A percentile compares a stretch with the other conserved stretches of the same genome.
Evolutionary conservation across 2,797 vertebrate species (phyloP).

Genomic region (Vultur gryphus): DNA sequence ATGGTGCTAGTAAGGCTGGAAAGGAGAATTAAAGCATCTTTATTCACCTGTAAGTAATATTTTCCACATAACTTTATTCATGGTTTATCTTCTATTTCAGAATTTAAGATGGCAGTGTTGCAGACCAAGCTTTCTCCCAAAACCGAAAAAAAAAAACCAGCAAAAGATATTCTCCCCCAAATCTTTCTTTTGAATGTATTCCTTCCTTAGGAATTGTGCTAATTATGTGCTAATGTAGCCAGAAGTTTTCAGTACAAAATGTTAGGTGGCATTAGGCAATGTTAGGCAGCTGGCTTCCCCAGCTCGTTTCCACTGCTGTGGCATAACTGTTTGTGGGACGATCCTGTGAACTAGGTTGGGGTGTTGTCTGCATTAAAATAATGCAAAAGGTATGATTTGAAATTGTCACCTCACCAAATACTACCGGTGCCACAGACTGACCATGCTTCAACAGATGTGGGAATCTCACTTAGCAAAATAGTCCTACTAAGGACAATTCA

Average conservation of each 20-base stretch:
- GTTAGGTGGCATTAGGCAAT: neutral
- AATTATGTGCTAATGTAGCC: neutral
- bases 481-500: neutral
- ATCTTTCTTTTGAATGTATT: neutral
- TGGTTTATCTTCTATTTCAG: neutral
- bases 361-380: neutral
- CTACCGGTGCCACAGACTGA: neutral
- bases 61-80: neutral
- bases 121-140: neutral
- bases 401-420: neutral
- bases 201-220: neutral
- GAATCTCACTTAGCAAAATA: neutral
- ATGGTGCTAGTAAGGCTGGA: neutral
- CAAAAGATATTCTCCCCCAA: neutral
- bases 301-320: neutral
- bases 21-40: neutral
- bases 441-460: rapidly evolving
- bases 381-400: neutral
- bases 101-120: neutral
- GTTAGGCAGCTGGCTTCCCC: neutral
- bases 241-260: neutral
- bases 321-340: neutral
- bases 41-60: neutral
- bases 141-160: neutral
- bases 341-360: neutral